Percentiles rank a stretch among this genome's conserved stretches.
Evolutionary conservation across 2,797 vertebrate species (phyloP).

Genomic region (Leptodactylus fallax): DNA sequence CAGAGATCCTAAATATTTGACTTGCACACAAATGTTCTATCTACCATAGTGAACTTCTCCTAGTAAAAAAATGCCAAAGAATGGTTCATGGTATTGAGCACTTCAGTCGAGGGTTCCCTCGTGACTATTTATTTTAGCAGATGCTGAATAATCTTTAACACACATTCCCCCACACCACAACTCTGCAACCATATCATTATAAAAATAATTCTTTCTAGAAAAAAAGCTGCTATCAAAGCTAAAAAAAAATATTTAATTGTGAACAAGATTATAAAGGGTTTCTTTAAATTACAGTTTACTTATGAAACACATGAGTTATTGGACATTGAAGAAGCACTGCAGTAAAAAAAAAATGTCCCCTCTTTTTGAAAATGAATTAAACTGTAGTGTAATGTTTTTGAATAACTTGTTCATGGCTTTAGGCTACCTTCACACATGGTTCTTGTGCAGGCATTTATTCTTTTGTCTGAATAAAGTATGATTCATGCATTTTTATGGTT

Average conservation of each 20-base stretch:
- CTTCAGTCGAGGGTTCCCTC: slow-evolving; percentile 36
- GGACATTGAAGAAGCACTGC: too few species aligned
- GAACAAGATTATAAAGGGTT: background rate
- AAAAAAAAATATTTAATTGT: background rate
- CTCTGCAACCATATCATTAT: slow-evolving; percentile 26
- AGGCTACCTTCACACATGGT: too few species aligned
- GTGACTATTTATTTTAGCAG: slow-evolving; percentile 23
- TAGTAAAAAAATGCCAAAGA: slow-evolving; percentile 5
- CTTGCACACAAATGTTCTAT: background rate
- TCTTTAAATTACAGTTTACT: background rate
- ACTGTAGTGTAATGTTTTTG: too few species aligned
- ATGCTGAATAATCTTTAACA: slow-evolving; percentile 20
- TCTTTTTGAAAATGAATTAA: too few species aligned
- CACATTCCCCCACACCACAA: background rate
- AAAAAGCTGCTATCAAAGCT: background rate
- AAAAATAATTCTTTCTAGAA: slow-evolving; percentile 3
- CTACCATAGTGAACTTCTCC: background rate
- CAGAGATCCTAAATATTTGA: too few species aligned
- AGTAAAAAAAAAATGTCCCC: too few species aligned
- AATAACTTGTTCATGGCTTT: too few species aligned
- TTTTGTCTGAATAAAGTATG: too few species aligned
- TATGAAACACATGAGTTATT: too few species aligned
- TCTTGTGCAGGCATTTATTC: too few species aligned
- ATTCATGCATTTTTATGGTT: too few species aligned
- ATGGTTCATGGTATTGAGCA: background rate